Evolutionary conservation across 2,113 vertebrate species (phyloP), one percentile per base, ranked within the genome.

Genomic region (Procavia capensis): DNA sequence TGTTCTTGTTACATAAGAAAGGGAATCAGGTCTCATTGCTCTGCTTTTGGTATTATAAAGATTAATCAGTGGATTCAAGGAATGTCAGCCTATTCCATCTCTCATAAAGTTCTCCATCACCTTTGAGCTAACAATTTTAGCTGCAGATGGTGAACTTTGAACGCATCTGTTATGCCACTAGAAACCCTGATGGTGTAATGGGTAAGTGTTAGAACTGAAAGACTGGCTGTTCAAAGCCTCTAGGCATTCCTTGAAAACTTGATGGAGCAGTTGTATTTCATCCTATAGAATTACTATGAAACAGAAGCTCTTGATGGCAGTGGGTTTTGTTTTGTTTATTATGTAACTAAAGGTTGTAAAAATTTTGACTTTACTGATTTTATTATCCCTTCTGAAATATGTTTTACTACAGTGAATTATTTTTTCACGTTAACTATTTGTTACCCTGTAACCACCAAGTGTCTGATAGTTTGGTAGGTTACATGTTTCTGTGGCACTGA

Each of bases 291-390:
- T n/a, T n/a, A n/a, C n/a, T n/a, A n/a, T n/a, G n/a, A n/a, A n/a
- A n/a, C n/a, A n/a, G n/a, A n/a, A n/a, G n/a, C n/a, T n/a, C n/a
- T n/a, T n/a, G n/a, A n/a, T n/a, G n/a, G n/a, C n/a, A n/a, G n/a
- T n/a, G n/a, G n/a, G n/a, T n/a, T n/a, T n/a, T n/a, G n/a, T n/a
- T n/a, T n/a, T n/a, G n/a, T n/a, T n/a, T n/a, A n/a, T n/a, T n/a
- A n/a, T n/a, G n/a, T n/a, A n/a, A n/a, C n/a, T 29, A 39, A 70
- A 10, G 9, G n/a, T 45, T 90, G 36, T 5, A 96, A 95, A 92
- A n/a, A 75, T 89, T 29, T 81, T 74, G 36, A 85, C 83, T 82
- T 94, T 45, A 59, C 59, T 81, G 79, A 82, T 82, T 80, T 87
- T 85, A 61, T 36, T 72, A 68, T 36, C 66, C 68, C 41, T 83